Evolutionary conservation across 2,888 invertebrate genomes (phyloP).

Genomic region (Rhagium mordax): DNA sequence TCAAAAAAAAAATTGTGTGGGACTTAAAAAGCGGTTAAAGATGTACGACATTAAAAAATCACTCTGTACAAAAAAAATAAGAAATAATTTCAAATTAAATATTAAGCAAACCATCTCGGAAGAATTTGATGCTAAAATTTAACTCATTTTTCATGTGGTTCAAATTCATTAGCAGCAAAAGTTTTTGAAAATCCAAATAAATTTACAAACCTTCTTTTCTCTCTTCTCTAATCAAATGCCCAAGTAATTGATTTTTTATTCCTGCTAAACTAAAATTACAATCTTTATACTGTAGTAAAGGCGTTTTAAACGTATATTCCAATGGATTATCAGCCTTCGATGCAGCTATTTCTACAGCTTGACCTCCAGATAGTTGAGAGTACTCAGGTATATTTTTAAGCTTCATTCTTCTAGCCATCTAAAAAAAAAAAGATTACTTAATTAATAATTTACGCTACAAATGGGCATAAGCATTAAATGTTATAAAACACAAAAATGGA

Average conservation of each 20-base stretch:
- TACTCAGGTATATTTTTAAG: slow-evolving; percentile 84
- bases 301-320: slow-evolving; percentile 78
- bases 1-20: too few relatives aligned
- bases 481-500: neutral
- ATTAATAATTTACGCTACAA: too few relatives aligned
- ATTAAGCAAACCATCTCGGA: too few relatives aligned
- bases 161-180: too few relatives aligned
- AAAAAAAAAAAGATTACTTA: slow-evolving; percentile 42
- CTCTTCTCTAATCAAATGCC: slow-evolving; percentile 76
- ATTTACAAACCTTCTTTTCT: slow-evolving; percentile 68
- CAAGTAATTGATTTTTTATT: slow-evolving; percentile 76
- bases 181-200: too few relatives aligned
- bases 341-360: slow-evolving; percentile 89
- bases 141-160: too few relatives aligned
- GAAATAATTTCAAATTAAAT: too few relatives aligned
- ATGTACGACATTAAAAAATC: too few relatives aligned
- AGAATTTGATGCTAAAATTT: too few relatives aligned
- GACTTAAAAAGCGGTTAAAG: too few relatives aligned
- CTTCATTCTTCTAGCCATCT: slow-evolving; percentile 88
- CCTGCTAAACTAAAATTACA: slow-evolving; percentile 96
- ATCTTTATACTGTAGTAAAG: slow-evolving; percentile 78
- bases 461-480: too few relatives aligned
- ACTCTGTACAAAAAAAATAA: too few relatives aligned
- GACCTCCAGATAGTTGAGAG: slow-evolving; percentile 84
- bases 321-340: slow-evolving; percentile 75